phyloP scores from a whole-genome alignment of 1,140 invertebrate genomes.

The Paracyclopina nana region DNA sequence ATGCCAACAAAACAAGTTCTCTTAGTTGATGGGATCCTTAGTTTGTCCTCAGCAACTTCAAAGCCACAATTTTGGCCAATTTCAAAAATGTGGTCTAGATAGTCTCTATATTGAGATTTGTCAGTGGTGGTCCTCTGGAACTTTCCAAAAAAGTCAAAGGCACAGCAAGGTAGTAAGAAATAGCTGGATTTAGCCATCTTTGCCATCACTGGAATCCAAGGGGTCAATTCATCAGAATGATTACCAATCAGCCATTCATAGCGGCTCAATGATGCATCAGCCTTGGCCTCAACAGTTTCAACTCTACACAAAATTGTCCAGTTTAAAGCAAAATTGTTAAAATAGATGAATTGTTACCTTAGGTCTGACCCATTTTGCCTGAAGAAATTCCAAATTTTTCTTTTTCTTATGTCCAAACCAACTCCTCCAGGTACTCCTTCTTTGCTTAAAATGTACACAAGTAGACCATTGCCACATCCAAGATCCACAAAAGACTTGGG shows the following conservation, averaged over 20 bases:
- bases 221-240: slow-evolving; percentile 93
- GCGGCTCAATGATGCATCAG: slow-evolving; percentile 44
- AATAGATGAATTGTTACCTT: background rate
- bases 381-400: slow-evolving; percentile 76
- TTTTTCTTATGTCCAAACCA: slow-evolving; percentile 68
- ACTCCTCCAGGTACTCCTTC: slow-evolving; percentile 68
- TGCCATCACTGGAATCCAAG: slow-evolving; percentile 88
- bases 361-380: slow-evolving; percentile 24
- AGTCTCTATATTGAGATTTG: slow-evolving; percentile 52
- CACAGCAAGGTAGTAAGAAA: slow-evolving; percentile 85
- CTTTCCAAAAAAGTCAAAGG: slow-evolving; percentile 65
- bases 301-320: slow-evolving; percentile 22
- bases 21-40: slow-evolving; percentile 91
- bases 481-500: slow-evolving; percentile 56
- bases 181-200: slow-evolving; percentile 42
- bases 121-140: slow-evolving; percentile 41
- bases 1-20: slow-evolving; percentile 56
- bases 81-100: slow-evolving; percentile 47
- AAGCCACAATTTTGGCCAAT: slow-evolving; percentile 56
- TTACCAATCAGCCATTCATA: slow-evolving; percentile 91
- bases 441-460: slow-evolving; percentile 62
- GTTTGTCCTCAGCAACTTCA: slow-evolving; percentile 46
- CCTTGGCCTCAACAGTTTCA: slow-evolving; percentile 43
- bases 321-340: no score
- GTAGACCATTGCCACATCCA: slow-evolving; percentile 87